These are phyloP conservation scores for Hypena proboscidalis DNA, from an alignment of 2,888 invertebrate species.

Conservation along the genomic window DNA sequence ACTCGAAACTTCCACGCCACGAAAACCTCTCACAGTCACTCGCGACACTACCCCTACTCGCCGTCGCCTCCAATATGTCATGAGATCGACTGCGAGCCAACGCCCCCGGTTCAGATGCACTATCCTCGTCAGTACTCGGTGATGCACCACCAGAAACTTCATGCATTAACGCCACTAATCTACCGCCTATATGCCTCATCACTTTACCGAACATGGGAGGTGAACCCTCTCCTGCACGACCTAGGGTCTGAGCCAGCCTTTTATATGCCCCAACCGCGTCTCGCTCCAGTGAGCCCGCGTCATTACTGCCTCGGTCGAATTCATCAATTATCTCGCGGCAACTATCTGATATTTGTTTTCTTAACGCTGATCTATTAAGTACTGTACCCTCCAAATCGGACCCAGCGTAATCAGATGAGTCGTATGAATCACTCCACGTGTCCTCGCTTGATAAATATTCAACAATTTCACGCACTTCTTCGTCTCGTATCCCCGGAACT, in stretches of 20 bases:
- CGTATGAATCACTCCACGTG: conserved; percentile 97
- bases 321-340: conserved; percentile 95
- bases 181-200: conserved; percentile 95
- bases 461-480: conserved; percentile 95
- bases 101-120: conserved; percentile 88
- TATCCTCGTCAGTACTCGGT: conserved; percentile 90
- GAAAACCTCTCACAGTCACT: conserved; percentile 96
- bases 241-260: conserved; percentile 93
- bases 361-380: conserved; percentile 88
- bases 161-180: conserved; percentile 95
- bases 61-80: conserved; percentile 89
- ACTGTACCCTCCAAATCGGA: conserved; percentile 92
- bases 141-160: conserved; percentile 93
- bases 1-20: conserved; percentile 97
- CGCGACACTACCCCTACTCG: conserved; percentile 87
- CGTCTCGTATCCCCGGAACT: conserved; percentile 95
- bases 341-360: conserved; percentile 94
- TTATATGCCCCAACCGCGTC: conserved; percentile 96
- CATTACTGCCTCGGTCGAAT: conserved; percentile 90
- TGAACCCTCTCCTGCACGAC: conserved; percentile 89
- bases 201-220: conserved; percentile 95
- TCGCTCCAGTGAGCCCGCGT: conserved; percentile 84
- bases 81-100: conserved; percentile 93
- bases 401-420: conserved; percentile 96
- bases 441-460: conserved; percentile 97